phyloP scores from a whole-genome alignment of 2,888 invertebrate genomes.

The Danaus chrysippus region DNA sequence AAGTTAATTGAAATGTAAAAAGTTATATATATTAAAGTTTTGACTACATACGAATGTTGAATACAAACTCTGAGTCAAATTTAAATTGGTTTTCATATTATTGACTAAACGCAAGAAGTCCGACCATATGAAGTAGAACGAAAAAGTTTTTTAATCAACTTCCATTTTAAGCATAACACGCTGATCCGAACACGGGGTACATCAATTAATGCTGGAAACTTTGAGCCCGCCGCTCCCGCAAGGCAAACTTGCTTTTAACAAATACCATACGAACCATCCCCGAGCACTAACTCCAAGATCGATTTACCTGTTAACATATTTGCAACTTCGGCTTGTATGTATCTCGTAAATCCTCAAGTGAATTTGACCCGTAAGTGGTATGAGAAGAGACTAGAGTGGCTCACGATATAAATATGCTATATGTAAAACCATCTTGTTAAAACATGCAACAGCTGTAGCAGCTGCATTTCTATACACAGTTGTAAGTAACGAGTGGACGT shows the following conservation, averaged over 20 bases:
- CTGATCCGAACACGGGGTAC: constrained; percentile 28
- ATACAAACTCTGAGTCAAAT: constrained; percentile 19
- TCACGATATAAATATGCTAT: constrained; percentile 17
- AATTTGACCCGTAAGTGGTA: constrained; percentile 29
- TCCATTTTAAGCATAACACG: constrained; percentile 26
- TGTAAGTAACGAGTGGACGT: constrained; percentile 29
- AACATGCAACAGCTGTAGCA: constrained; percentile 27
- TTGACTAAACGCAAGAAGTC: constrained; percentile 19
- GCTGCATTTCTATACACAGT: constrained; percentile 28
- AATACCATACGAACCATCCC: constrained; percentile 50
- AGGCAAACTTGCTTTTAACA: constrained; percentile 44
- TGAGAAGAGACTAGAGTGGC: constrained; percentile 21
- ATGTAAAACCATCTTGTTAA: constrained; percentile 20
- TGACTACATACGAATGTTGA: constrained; percentile 6
- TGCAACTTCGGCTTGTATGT: constrained; percentile 35
- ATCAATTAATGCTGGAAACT: constrained; percentile 40
- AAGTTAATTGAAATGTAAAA: not conserved
- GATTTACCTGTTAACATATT: constrained; percentile 56
- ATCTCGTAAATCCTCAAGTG: constrained; percentile 17
- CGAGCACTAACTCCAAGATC: constrained; percentile 45
- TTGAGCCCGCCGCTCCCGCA: constrained; percentile 34
- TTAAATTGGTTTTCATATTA: constrained; percentile 22
- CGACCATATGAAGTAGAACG: constrained; percentile 19
- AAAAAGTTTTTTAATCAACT: constrained; percentile 32
- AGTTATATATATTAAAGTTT: constrained; percentile 1